These are phyloP conservation scores for Urocyon cinereoargenteus DNA, from an alignment of 2,797 vertebrate genomes.

Conservation along the genomic window DNA sequence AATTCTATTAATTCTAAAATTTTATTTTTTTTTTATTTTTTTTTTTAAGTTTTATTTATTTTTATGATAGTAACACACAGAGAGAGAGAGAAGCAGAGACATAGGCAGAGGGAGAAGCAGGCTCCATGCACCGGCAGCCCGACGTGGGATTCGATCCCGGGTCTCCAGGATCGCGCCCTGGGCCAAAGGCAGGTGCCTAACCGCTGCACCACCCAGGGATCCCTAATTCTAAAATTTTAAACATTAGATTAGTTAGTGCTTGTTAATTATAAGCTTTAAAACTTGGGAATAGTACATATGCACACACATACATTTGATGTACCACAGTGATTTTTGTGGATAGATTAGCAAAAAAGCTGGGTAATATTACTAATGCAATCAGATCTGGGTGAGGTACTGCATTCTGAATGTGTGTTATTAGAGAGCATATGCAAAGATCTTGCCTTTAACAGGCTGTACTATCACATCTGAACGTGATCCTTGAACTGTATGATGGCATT, in stretches of 20 bases:
- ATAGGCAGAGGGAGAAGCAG: too few species aligned
- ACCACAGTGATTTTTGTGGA: background rate
- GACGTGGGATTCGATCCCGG: too few species aligned
- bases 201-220: too few species aligned
- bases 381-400: background rate
- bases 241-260: conserved; percentile 11
- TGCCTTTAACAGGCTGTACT: background rate
- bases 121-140: too few species aligned
- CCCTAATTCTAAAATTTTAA: conserved; percentile 35
- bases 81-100: too few species aligned
- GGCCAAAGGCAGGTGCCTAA: too few species aligned
- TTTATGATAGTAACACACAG: too few species aligned
- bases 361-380: background rate
- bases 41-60: too few species aligned
- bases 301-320: background rate
- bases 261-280: conserved; percentile 38
- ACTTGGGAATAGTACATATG: background rate
- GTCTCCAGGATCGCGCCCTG: too few species aligned
- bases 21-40: too few species aligned
- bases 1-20: conserved; percentile 36
- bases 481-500: background rate
- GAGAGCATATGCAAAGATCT: background rate
- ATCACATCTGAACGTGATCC: conserved; percentile 17
- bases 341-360: background rate
- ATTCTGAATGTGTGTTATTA: background rate